phyloP scores from a whole-genome alignment of 2,888 invertebrate species.

The Platycheirus albimanus region DNA sequence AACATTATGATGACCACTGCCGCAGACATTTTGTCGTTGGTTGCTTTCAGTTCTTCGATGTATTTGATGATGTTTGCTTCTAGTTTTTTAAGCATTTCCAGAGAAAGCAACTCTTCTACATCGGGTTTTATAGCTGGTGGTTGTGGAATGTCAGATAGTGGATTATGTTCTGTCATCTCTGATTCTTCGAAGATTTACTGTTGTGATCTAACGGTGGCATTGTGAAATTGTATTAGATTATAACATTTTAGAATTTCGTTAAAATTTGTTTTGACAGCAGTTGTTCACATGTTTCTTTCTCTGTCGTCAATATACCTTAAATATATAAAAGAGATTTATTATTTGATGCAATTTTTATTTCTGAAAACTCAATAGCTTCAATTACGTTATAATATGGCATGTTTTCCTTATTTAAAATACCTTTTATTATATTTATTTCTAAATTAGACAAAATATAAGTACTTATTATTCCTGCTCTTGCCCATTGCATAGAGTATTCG shows the following conservation, averaged over 20 bases:
- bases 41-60: slow-evolving; percentile 8
- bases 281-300: slow-evolving; percentile 51
- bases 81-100: slow-evolving; percentile 46
- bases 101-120: slow-evolving; percentile 31
- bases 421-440: slow-evolving; percentile 59
- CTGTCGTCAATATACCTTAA: slow-evolving; percentile 44
- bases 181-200: slow-evolving; percentile 29
- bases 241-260: slow-evolving; percentile 54
- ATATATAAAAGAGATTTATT: slow-evolving; percentile 60
- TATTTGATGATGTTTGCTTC: slow-evolving; percentile 33
- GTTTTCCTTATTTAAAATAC: slow-evolving; percentile 53
- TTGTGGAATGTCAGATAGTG: slow-evolving; percentile 22
- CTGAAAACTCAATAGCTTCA: slow-evolving; percentile 57
- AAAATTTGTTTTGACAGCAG: slow-evolving; percentile 62
- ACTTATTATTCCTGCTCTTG: slow-evolving; percentile 63
- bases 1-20: background rate
- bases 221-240: slow-evolving; percentile 40
- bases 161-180: slow-evolving; percentile 7
- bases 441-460: slow-evolving; percentile 66
- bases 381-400: slow-evolving; percentile 61
- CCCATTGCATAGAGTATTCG: slow-evolving; percentile 64
- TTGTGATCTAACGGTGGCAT: slow-evolving; percentile 31
- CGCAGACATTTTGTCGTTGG: slow-evolving; percentile 25
- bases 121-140: slow-evolving; percentile 27
- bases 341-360: slow-evolving; percentile 56